Conservation (phyloP, 1,140 invertebrate species). For the Ceratina japonica region DNA sequence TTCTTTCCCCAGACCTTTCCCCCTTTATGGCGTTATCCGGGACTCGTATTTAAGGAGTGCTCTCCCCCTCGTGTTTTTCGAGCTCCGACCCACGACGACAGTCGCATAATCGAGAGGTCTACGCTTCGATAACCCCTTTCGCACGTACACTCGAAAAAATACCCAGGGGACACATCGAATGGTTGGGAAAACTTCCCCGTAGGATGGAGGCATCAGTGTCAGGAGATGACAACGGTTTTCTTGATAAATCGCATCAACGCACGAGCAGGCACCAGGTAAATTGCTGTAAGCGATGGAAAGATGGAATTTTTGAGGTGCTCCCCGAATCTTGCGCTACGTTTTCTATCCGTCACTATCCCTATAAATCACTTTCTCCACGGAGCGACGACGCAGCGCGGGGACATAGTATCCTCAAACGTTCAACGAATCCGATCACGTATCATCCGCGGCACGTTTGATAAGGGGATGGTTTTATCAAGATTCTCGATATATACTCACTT, state of each 20-base stretch:
- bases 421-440: slow-evolving; percentile 21
- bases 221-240: slow-evolving; percentile 8
- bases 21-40: slow-evolving; percentile 21
- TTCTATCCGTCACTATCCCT: background rate
- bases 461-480: slow-evolving; percentile 29
- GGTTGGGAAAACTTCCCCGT: background rate
- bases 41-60: slow-evolving; percentile 6
- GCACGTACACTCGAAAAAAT: slow-evolving; percentile 25
- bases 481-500: slow-evolving; percentile 86
- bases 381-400: too few species aligned
- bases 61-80: slow-evolving; percentile 11
- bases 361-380: slow-evolving; percentile 10
- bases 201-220: slow-evolving; percentile 26
- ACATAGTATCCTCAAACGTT: background rate
- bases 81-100: slow-evolving; percentile 11
- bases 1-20: slow-evolving; percentile 19
- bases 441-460: slow-evolving; percentile 14
- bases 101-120: slow-evolving; percentile 36
- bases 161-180: slow-evolving; percentile 15
- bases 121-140: slow-evolving; percentile 16
- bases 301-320: background rate
- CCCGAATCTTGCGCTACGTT: too few species aligned
- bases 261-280: background rate
- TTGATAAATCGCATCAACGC: slow-evolving; percentile 13
- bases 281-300: background rate